A percentile compares a stretch with the other conserved stretches of the same genome.
Evolutionary conservation across 1,140 invertebrate species (phyloP).

Genomic region (Dinothrombium tinctorium): DNA sequence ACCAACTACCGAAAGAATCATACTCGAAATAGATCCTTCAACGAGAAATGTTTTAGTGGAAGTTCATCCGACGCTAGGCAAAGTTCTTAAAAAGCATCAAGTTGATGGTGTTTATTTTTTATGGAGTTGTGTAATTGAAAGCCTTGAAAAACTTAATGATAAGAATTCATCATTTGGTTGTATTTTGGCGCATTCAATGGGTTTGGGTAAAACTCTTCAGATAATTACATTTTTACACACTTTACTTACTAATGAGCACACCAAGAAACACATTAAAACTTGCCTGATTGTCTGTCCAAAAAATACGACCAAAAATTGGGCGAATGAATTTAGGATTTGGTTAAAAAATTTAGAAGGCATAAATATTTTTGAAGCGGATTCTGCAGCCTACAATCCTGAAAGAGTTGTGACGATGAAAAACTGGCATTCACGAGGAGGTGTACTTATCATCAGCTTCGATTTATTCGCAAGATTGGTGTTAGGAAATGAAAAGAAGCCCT

Average conservation of each 20-base stretch:
- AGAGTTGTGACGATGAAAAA: constrained; percentile 36
- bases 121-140: constrained; percentile 63
- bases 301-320: constrained; percentile 88
- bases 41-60: constrained; percentile 24
- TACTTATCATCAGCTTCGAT: constrained; percentile 86
- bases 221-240: constrained; percentile 74
- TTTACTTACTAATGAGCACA: constrained; percentile 35
- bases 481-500: constrained; percentile 26
- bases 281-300: constrained; percentile 78
- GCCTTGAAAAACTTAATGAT: constrained; percentile 17
- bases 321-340: constrained; percentile 73
- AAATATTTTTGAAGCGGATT: constrained; percentile 34
- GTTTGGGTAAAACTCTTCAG: constrained; percentile 37
- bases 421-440: constrained; percentile 62
- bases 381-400: constrained; percentile 15
- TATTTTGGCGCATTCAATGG: constrained; percentile 75
- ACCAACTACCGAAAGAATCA: too few species aligned
- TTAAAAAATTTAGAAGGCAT: too few species aligned
- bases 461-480: constrained; percentile 52
- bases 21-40: not conserved
- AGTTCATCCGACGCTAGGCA: constrained; percentile 53
- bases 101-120: too few species aligned
- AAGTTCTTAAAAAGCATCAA: constrained; percentile 68
- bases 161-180: constrained; percentile 30
- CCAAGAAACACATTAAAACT: constrained; percentile 36